Percentiles rank a stretch among this genome's conserved stretches.
These are phyloP conservation scores for Dasypolia templi DNA, from an alignment of 2,888 invertebrate genomes.

Conservation along the genomic window DNA sequence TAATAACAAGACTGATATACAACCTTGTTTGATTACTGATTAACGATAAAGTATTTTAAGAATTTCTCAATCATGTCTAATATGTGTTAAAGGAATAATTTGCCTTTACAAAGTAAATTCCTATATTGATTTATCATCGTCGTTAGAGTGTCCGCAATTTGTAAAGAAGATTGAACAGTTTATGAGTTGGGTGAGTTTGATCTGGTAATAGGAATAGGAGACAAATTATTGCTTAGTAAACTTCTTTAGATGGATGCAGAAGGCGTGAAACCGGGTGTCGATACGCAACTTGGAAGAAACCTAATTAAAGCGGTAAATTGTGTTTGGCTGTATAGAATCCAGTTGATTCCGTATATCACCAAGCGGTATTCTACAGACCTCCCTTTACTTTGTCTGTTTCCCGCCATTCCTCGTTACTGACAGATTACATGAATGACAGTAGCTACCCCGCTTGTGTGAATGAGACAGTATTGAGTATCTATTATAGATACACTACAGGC, in stretches of 20 bases:
- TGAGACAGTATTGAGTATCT: no score
- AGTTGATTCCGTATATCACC: no score
- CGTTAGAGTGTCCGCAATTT: not conserved
- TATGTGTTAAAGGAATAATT: conserved; percentile 24
- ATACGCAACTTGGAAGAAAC: not conserved
- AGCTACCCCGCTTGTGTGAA: no score
- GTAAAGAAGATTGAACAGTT: not conserved
- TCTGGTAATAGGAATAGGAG: not conserved
- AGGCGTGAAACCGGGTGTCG: not conserved
- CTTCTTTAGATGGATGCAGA: no score
- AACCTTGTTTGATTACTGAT: conserved; percentile 23
- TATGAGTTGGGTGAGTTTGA: not conserved
- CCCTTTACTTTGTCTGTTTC: no score
- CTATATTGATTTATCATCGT: not conserved
- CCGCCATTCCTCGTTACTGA: no score
- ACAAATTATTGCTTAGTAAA: not conserved
- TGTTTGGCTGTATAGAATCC: no score
- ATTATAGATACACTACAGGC: no score
- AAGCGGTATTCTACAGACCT: no score
- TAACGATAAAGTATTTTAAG: conserved; percentile 17
- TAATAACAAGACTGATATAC: conserved; percentile 1
- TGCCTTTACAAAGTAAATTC: not conserved
- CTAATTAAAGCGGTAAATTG: no score
- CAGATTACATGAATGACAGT: no score
- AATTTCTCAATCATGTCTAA: conserved; percentile 33